Conservation (phyloP, 2,888 invertebrate genomes). For the Palloptera scutellata region DNA sequence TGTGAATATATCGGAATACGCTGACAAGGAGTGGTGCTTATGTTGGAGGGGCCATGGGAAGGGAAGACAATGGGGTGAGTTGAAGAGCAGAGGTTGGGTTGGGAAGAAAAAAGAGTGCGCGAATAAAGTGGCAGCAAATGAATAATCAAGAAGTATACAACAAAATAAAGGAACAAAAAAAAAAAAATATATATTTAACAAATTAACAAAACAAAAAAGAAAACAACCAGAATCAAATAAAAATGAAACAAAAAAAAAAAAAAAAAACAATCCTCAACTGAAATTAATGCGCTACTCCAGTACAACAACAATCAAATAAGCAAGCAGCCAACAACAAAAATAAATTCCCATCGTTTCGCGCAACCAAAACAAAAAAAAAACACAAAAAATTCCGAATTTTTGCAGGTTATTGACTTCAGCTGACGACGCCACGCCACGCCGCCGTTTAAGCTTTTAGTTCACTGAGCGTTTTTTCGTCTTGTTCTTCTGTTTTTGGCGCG, state of each 20-base stretch:
- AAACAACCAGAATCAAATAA: not conserved
- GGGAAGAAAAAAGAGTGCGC: not conserved
- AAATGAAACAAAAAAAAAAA: conserved; percentile 7
- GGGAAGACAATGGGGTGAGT: not conserved
- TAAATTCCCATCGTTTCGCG: not conserved
- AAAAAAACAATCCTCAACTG: not conserved
- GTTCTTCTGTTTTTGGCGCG: not conserved
- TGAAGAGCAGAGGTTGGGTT: not conserved
- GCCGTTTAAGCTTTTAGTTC: not conserved
- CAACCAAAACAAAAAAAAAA: not conserved
- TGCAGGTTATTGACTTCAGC: conserved; percentile 1
- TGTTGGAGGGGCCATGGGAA: not conserved
- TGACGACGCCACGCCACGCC: not conserved
- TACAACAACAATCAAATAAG: not conserved
- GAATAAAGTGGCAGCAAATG: not conserved
- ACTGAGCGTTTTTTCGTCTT: not conserved
- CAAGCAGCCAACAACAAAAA: not conserved
- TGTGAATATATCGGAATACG: not conserved
- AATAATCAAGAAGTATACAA: not conserved
- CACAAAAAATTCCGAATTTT: not conserved
- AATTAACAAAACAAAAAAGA: conserved; percentile 2
- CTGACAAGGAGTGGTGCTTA: conserved; percentile 5
- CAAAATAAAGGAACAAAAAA: not conserved
- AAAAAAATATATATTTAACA: not conserved
- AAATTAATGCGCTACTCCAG: conserved; percentile 3